Base-by-base conservation (phyloP, 2,888 invertebrate genomes). In the Athetis lepigone region DNA sequence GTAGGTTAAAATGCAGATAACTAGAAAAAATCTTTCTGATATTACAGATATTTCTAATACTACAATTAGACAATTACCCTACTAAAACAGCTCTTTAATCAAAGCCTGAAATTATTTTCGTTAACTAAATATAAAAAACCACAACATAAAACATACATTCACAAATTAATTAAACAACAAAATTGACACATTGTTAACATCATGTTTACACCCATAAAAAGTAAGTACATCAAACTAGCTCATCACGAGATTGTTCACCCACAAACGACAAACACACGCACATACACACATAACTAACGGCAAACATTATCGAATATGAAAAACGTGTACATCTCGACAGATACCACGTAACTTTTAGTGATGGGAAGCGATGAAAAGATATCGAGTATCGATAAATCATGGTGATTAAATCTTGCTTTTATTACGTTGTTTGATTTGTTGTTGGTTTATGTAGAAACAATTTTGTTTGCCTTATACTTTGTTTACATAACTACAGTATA, bases 261-360 rank as follows among this genome's bases (percentile, higher is more conserved):
- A 56, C 42, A 70, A 65, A 51, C 46, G 39, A 75, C 25, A 66
- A 76, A n/a, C 11, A 36, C 55, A 74, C 59, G 71, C 59, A 64
- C 40, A 70, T 62, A 62, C 49, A 56, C 70, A 65, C 60, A 77
- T 77, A 83, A 84, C 73, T 51, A 46, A 59, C 42, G 18, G 49
- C 47, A 79, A 78, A 74, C 59, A 82, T 82, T 80, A 83, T 73
- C 77, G 57, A 56, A 70, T 56, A 60, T 71, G 71, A 87, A 86
- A 84, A 86, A 85, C 85, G 79, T 85, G 83, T 80, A 70, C 74
- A 83, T 85, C 82, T 84, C 67, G 58, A 68, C 70, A 50, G 47
- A 61, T 50, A 67, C 59, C 59, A 84, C 77, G 82, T 81, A 85
- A 83, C 68, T 27, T 8, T 0, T 82, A 85, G 83, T 70, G 84